These are phyloP conservation scores for Clupea harengus DNA, from an alignment of 2,113 vertebrate genomes.

Conservation along the genomic window DNA sequence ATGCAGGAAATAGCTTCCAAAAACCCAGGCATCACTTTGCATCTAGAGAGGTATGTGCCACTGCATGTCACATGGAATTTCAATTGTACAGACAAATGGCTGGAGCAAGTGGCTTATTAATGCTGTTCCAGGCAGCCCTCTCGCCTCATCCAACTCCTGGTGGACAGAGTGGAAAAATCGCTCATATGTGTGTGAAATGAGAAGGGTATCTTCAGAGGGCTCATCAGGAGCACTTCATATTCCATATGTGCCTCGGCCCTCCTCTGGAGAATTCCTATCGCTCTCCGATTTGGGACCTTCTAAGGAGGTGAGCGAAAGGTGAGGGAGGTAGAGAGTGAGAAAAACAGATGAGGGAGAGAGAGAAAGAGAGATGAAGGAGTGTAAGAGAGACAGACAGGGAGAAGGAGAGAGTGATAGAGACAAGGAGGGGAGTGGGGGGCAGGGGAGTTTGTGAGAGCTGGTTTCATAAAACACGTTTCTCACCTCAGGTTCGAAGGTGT, in stretches of 20 bases:
- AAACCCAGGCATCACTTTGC: not conserved
- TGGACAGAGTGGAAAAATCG: conserved; percentile 8
- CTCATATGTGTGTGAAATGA: conserved; percentile 14
- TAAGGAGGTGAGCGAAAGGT: not conserved
- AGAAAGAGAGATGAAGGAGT: not conserved
- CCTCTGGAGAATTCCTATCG: not conserved
- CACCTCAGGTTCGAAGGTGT: not conserved
- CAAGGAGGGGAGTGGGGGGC: not conserved
- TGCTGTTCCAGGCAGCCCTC: not conserved
- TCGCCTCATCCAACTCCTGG: not conserved
- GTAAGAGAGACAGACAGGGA: not conserved
- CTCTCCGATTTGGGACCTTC: not conserved
- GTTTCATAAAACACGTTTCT: conserved; percentile 13
- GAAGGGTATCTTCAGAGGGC: conserved; percentile 9
- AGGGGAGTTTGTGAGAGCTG: not conserved
- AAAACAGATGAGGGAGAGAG: not conserved
- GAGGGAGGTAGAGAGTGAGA: not conserved
- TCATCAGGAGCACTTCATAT: conserved; percentile 14
- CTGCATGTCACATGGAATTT: not conserved
- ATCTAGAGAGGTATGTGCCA: not conserved
- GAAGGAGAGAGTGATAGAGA: not conserved
- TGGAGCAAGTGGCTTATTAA: conserved; percentile 6
- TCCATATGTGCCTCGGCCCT: not conserved
- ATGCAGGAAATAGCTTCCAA: not conserved
- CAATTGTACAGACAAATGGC: not conserved